A percentile compares a stretch with the other conserved stretches of the same genome.
These are phyloP conservation scores for Meloidogyne floridensis DNA, from an alignment of 1,140 invertebrate species.

Conservation along the genomic window DNA sequence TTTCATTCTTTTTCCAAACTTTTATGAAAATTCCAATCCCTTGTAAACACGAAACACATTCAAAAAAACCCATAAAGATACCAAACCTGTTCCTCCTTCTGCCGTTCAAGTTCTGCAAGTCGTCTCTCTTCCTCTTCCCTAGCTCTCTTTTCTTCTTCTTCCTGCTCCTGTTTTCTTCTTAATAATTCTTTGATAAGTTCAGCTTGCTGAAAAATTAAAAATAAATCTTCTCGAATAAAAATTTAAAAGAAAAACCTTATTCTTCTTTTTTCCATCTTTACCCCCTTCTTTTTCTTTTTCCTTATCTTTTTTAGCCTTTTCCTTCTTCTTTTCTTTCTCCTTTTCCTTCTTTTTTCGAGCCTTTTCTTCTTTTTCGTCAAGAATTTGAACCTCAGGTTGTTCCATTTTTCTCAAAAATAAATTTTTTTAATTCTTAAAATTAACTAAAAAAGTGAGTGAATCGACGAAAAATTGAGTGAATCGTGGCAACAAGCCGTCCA, in stretches of 20 bases:
- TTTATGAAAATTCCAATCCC: no score
- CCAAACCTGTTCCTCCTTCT: constrained; percentile 43
- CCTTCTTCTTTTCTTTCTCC: constrained; percentile 73
- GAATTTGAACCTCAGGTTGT: not conserved
- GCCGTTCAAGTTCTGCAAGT: constrained; percentile 26
- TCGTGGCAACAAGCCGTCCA: no score
- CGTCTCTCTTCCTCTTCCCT: constrained; percentile 46
- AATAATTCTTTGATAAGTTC: constrained; percentile 51
- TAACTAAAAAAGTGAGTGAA: no score
- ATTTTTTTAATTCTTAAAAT: no score
- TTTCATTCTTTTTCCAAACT: no score
- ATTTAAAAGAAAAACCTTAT: constrained; percentile 36
- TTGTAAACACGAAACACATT: no score
- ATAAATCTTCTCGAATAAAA: not conserved
- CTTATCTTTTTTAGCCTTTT: constrained; percentile 73
- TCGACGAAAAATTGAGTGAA: no score
- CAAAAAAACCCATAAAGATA: not conserved
- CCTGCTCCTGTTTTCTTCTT: constrained; percentile 35
- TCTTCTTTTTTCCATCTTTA: constrained; percentile 51
- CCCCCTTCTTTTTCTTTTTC: constrained; percentile 42
- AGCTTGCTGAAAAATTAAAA: constrained; percentile 18
- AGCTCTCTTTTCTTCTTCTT: constrained; percentile 42
- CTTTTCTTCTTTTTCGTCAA: constrained; percentile 18
- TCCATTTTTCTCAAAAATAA: not conserved
- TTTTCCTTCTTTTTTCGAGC: constrained; percentile 72